Evolutionary conservation across 2,797 vertebrate species (phyloP), one percentile per base, ranked within the genome.

Genomic region (Otolemur crassicaudatus): DNA sequence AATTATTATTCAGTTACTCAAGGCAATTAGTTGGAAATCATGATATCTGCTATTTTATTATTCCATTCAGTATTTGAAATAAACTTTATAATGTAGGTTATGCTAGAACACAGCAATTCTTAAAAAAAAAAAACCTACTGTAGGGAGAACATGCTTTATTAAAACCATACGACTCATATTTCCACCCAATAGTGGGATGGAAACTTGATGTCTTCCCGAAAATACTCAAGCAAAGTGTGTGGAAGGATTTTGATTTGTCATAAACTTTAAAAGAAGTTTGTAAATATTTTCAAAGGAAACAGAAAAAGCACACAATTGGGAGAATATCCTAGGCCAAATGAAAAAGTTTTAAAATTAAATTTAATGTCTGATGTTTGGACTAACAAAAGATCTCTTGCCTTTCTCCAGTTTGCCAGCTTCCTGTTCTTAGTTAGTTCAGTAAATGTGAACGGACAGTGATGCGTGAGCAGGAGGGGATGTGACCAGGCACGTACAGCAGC

Each of bases 211-310:
- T 73, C 17, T 86, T 94, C 37, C 75, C 88, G 81, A 94, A 90
- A 96, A 37, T 53, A 94, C 40, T 91, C 87, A 73, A 93, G 56
- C 23, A 49, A 77, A 16, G 49, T 46, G 1, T 34, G 9, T 82
- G 58, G 56, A 87, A 93, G 53, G 86, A 72, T 69, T 67, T 84
- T 34, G 58, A 75, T 22, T 40, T 87, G 19, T 22, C 43, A 31
- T 73, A 81, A 69, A 87, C 58, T 75, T 67, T 63, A 84, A 83
- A 91, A 94, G 31, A 86, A 87, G 87, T 70, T 91, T 16, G 27
- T 34, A 90, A 27, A 89, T 88, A 73, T 79, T 96, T 94, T 83
- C 72, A 91, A 96, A 95, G 60, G 82, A 94, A 88, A 79, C 61
- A 92, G 85, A 40, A 94, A 29, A 60, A 65, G 16, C 72, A 76